Evolutionary conservation across 2,797 vertebrate genomes (phyloP), one percentile per base, ranked within the genome.

Genomic region (Poeciliopsis gracilis): DNA sequence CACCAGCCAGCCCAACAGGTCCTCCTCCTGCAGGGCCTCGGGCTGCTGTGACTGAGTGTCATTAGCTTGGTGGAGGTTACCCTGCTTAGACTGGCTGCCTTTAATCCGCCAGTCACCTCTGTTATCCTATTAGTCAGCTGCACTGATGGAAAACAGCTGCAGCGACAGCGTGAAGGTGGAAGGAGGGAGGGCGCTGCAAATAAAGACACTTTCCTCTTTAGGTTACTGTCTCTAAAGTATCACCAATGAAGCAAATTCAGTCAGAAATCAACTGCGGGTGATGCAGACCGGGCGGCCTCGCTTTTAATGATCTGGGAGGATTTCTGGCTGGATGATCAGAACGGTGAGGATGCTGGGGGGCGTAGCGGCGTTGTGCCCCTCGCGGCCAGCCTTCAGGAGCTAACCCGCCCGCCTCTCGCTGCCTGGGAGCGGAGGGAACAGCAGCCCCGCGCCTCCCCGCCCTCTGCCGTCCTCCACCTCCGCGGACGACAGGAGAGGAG

Each of bases 321-420:
- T 43, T n/a, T 16, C 4, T 36, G 30, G 23, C 16, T 33, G 28
- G 20, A 30, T 18, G 23, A 12, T 76, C 1, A 13, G 36, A n/a
- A 11, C 36, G 46, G 84, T 11, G 82, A 55, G 84, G 83, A 86
- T 88, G 89, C 77, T 80, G 87, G 85, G 92, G 88, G 90, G 92
- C 89, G 93, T 91, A 86, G 83, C 88, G 75, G 84, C 23, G 79
- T 43, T 79, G 82, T 78, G 84, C 81, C 81, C 88, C 91, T 88
- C 89, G 80, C 87, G 92, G 88, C 38, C 61, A 66, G 61, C 61
- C 5, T 66, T 84, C 91, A 76, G 89, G 82, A 84, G 84, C 91
- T 78, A 78, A 88, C 82, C 90, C 59, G 89, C 88, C 66, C 57
- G 85, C 30, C 70, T 83, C 72, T 84, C 81, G 61, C 11, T 76